Evolutionary conservation across 1,140 invertebrate genomes (phyloP).

Genomic region (Orchestia grillus): DNA sequence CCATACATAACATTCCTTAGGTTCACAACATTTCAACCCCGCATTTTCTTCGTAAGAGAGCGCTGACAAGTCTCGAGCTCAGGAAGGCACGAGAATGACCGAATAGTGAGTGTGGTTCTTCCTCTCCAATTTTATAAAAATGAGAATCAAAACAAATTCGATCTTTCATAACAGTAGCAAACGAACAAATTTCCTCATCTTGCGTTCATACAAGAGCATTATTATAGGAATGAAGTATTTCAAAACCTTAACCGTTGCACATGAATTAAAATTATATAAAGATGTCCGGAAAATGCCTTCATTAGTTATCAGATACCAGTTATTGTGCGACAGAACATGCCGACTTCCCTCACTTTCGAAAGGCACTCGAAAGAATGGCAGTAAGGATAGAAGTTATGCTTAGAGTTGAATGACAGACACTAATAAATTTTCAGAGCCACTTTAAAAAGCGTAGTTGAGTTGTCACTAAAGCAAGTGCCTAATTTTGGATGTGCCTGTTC

Average conservation of each 20-base stretch:
- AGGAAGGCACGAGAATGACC: background rate
- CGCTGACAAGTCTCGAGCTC: background rate
- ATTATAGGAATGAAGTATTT: background rate
- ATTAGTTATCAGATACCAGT: background rate
- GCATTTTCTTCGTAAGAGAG: background rate
- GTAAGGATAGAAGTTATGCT: background rate
- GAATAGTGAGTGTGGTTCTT: background rate
- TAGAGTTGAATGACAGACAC: too few species aligned
- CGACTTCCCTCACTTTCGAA: background rate
- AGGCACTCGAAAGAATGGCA: background rate
- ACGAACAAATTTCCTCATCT: background rate
- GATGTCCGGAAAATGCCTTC: background rate
- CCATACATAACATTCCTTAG: background rate
- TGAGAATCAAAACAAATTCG: background rate
- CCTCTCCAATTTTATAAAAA: background rate
- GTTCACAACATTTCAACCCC: background rate
- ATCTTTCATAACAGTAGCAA: background rate
- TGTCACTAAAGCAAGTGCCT: background rate
- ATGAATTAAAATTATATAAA: background rate
- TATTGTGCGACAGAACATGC: background rate
- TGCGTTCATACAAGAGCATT: background rate
- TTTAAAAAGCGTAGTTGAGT: background rate
- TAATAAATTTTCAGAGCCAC: background rate
- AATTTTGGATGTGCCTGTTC: background rate
- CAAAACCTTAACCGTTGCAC: background rate